Base-by-base conservation (phyloP, 2,888 invertebrate genomes). In the Melanotus villosus region DNA sequence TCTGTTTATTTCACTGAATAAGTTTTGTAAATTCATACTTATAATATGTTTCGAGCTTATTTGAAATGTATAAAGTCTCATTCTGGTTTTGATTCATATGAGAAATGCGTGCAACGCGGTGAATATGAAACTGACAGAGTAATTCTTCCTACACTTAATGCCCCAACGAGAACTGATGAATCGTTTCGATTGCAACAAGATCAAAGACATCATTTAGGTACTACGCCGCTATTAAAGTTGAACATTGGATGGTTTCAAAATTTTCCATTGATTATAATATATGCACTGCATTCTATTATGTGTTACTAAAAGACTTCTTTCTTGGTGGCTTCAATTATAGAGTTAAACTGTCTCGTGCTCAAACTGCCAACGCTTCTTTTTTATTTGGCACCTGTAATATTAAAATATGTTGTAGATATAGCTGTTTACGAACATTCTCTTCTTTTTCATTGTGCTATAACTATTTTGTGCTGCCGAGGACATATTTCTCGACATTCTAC, bases 401-500 rank as follows among this genome's bases (percentile, higher is more conserved):
- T n/a, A n/a, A n/a, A n/a, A n/a, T n/a, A n/a, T n/a, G n/a, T n/a
- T n/a, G n/a, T n/a, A n/a, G n/a, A n/a, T n/a, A n/a, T n/a, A n/a
- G n/a, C n/a, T n/a, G n/a, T 34, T 54, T 67, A 36, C 32, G 34
- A 68, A 30, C 65, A 47, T 2, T 50, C 73, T 54, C 47, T 74
- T n/a, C n/a, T n/a, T n/a, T n/a, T n/a, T n/a, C n/a, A n/a, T n/a
- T n/a, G n/a, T n/a, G n/a, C n/a, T n/a, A n/a, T n/a, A n/a, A n/a
- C n/a, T n/a, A n/a, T n/a, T n/a, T n/a, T n/a, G n/a, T n/a, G n/a
- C n/a, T n/a, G n/a, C n/a, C n/a, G n/a, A n/a, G n/a, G n/a, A n/a
- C n/a, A n/a, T n/a, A n/a, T n/a, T n/a, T n/a, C n/a, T n/a, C n/a
- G n/a, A n/a, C n/a, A n/a, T n/a, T n/a, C n/a, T n/a, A n/a, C n/a